Base-by-base conservation (phyloP, 2,888 invertebrate species). In the Phlogophora meticulosa region DNA sequence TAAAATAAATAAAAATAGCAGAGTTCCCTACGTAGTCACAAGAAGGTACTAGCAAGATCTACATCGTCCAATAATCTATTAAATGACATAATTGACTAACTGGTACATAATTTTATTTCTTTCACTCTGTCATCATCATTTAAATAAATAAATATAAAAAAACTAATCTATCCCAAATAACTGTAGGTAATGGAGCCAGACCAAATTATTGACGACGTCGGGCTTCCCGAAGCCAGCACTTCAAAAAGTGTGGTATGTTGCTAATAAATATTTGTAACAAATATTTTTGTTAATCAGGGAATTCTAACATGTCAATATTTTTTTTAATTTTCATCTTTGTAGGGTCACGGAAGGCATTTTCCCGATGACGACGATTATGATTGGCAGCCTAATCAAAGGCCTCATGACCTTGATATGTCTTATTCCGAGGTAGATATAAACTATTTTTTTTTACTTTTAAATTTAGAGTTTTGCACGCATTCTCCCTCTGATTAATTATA, bases 101-200 rank as follows among this genome's bases (percentile, higher is more conserved):
- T n/a, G n/a, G n/a, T n/a, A n/a, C n/a, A n/a, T n/a, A n/a, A n/a
- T n/a, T n/a, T n/a, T n/a, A n/a, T n/a, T n/a, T n/a, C n/a, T n/a
- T n/a, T n/a, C n/a, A n/a, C n/a, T n/a, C n/a, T n/a, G n/a, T n/a
- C n/a, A n/a, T n/a, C n/a, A n/a, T n/a, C n/a, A n/a, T n/a, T n/a
- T n/a, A n/a, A n/a, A n/a, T n/a, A n/a, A n/a, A n/a, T n/a, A n/a
- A n/a, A n/a, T n/a, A n/a, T n/a, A n/a, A n/a, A n/a, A n/a, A n/a
- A n/a, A n/a, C n/a, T n/a, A n/a, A n/a, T n/a, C n/a, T n/a, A n/a
- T n/a, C n/a, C 42, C 7, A 32, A 56, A 43, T 43, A 56, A 56
- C 43, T 24, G 46, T 46, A 58, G 57, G 36, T 58, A 38, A 58
- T 46, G 57, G 46, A 58, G 57, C 46, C 57, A 58, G 57, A 58